phyloP scores from a whole-genome alignment of 2,113 vertebrate genomes.

The Antigone vipio region DNA sequence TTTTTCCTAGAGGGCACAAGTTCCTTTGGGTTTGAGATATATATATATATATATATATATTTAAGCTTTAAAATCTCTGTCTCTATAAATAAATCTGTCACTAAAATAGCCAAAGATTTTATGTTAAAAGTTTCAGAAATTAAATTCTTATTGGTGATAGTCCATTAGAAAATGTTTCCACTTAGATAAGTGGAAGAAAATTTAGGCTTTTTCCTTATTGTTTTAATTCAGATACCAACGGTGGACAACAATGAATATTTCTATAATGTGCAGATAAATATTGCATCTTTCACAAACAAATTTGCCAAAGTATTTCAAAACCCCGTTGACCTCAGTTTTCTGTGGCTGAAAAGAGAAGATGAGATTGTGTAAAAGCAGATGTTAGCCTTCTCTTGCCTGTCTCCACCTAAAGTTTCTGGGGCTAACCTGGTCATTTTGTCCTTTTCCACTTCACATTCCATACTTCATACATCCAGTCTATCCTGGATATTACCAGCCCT shows the following conservation, averaged over 20 bases:
- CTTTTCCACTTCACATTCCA: not conserved
- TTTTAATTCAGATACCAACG: not conserved
- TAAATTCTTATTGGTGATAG: not conserved
- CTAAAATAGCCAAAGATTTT: not conserved
- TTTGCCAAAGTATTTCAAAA: not conserved
- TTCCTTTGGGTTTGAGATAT: not conserved
- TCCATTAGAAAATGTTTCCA: not conserved
- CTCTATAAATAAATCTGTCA: not conserved
- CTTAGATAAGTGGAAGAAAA: not conserved
- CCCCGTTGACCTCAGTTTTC: not conserved
- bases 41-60: too few species aligned
- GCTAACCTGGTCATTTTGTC: not conserved
- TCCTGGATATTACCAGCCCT: not conserved
- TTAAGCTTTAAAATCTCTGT: not conserved
- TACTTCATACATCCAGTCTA: not conserved
- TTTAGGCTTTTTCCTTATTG: not conserved
- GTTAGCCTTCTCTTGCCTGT: not conserved
- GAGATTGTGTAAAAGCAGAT: not conserved
- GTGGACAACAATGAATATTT: not conserved
- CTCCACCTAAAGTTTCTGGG: not conserved
- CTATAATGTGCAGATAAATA: not conserved
- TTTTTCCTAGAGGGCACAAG: not conserved
- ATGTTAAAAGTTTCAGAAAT: not conserved
- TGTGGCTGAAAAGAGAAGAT: not conserved
- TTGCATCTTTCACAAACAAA: not conserved